Percentiles rank a stretch among this genome's conserved stretches.
These are phyloP conservation scores for Gari tellinella DNA, from an alignment of 2,888 invertebrate genomes.

Conservation along the genomic window DNA sequence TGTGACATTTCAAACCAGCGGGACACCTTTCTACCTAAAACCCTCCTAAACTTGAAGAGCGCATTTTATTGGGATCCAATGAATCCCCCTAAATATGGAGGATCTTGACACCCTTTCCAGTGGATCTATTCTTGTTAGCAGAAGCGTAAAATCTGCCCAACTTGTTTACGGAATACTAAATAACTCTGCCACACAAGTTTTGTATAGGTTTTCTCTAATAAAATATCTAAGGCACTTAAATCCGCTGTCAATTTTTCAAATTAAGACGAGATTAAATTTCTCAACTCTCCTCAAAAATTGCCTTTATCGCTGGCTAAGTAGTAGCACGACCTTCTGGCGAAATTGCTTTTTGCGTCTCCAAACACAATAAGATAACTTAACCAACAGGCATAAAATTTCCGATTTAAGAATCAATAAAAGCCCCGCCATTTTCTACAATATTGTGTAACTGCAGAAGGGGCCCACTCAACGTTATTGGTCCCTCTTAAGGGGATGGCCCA, in stretches of 20 bases:
- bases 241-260: constrained; percentile 40
- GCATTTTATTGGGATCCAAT: no score
- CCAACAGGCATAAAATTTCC: constrained; percentile 26
- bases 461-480: constrained; percentile 11
- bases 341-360: constrained; percentile 24
- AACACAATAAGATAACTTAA: constrained; percentile 15
- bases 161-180: constrained; percentile 17
- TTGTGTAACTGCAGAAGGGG: constrained; percentile 19
- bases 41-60: no score
- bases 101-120: no score
- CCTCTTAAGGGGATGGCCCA: neutral
- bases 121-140: neutral
- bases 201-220: constrained; percentile 14
- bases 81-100: no score
- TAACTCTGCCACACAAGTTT: constrained; percentile 31
- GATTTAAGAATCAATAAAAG: constrained; percentile 29
- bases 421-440: constrained; percentile 8
- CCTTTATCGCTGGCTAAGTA: constrained; percentile 21
- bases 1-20: no score
- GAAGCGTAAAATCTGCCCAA: constrained; percentile 6
- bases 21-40: no score
- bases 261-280: constrained; percentile 54
- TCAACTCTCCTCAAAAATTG: constrained; percentile 36
- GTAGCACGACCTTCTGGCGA: constrained; percentile 21
- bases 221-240: constrained; percentile 18